Evolutionary conservation across 2,888 invertebrate genomes (phyloP).

Genomic region (Cheilosia urbana): DNA sequence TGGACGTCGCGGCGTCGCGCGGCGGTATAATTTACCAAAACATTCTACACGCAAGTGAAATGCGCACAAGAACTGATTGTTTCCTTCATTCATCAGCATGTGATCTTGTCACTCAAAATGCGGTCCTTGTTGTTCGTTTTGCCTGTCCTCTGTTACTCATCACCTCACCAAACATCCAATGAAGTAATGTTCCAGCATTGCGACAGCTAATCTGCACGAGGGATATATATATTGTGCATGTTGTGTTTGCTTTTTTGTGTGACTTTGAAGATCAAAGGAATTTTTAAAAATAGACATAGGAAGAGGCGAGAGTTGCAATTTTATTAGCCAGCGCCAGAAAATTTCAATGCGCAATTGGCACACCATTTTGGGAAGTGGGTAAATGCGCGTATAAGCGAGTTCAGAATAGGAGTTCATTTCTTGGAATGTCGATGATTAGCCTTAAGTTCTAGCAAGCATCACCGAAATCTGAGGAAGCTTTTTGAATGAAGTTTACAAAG

Average conservation of each 20-base stretch:
- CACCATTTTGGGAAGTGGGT: too few species aligned
- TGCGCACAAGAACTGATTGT: constrained; percentile 27
- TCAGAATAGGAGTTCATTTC: too few species aligned
- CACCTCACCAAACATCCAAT: constrained; percentile 61
- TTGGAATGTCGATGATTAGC: too few species aligned
- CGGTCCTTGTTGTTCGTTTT: constrained; percentile 42
- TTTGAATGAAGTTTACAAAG: too few species aligned
- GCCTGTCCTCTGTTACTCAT: constrained; percentile 64
- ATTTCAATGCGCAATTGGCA: neutral
- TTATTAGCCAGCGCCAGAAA: constrained; percentile 22
- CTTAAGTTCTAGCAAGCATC: too few species aligned
- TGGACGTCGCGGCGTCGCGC: too few species aligned
- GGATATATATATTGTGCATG: constrained; percentile 3
- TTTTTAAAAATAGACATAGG: constrained; percentile 42
- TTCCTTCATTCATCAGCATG: constrained; percentile 64
- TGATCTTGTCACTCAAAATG: constrained; percentile 69
- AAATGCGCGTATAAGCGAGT: too few species aligned
- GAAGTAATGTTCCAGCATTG: constrained; percentile 45
- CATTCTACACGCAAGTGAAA: constrained; percentile 29
- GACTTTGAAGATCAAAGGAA: constrained; percentile 55
- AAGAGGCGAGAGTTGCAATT: constrained; percentile 57
- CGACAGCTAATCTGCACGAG: constrained; percentile 54
- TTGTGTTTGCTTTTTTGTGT: constrained; percentile 20
- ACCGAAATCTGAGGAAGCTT: too few species aligned
- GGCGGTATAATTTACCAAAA: constrained; percentile 41